Conservation (phyloP, 2,888 invertebrate genomes). For the Ormia ochracea region DNA sequence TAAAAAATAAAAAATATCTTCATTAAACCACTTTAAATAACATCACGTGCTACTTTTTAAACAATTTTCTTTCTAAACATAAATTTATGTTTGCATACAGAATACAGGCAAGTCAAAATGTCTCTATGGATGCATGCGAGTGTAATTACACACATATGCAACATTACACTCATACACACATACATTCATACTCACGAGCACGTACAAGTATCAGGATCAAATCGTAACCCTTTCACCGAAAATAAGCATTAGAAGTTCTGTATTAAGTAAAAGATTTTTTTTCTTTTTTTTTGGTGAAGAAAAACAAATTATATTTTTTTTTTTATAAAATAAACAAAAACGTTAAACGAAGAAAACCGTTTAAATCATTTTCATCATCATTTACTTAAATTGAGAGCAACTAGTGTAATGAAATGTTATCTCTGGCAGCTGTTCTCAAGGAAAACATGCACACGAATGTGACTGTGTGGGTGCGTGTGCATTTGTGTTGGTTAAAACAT, state of each 20-base stretch:
- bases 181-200: too few species aligned
- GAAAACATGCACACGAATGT: not conserved
- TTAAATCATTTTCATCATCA: conserved; percentile 44
- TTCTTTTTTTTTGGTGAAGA: not conserved
- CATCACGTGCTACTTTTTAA: conserved; percentile 51
- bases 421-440: conserved; percentile 57
- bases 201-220: too few species aligned
- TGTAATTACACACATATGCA: not conserved
- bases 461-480: too few species aligned
- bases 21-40: conserved; percentile 47
- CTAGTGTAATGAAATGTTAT: conserved; percentile 51
- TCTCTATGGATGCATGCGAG: too few species aligned
- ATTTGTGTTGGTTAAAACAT: conserved; percentile 15
- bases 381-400: conserved; percentile 29
- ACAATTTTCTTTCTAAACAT: conserved; percentile 21
- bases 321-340: conserved; percentile 6
- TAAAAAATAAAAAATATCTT: conserved; percentile 13
- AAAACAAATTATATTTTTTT: not conserved
- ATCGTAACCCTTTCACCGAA: too few species aligned
- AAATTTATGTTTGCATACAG: not conserved
- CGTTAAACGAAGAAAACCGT: not conserved
- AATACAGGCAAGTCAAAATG: not conserved
- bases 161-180: too few species aligned
- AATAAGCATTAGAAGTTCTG: too few species aligned
- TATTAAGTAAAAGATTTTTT: too few species aligned